phyloP scores from a whole-genome alignment of 2,113 vertebrate genomes.

The Papio anubis region DNA sequence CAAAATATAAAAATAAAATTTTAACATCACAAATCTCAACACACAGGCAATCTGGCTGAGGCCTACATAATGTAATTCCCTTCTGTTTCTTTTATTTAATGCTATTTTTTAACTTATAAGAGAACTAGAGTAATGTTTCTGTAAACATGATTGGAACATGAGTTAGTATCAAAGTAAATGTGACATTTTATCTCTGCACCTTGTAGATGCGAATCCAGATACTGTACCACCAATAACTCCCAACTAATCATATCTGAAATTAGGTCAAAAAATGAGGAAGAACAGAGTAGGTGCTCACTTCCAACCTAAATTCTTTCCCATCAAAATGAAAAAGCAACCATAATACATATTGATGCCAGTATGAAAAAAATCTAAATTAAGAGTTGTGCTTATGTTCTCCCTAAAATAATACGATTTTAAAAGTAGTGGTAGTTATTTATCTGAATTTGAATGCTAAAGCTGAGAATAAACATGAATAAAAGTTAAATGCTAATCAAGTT shows the following conservation, averaged over 20 bases:
- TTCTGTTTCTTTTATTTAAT: neutral
- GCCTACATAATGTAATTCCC: neutral
- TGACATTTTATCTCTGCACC: neutral
- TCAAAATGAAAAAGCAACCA: neutral
- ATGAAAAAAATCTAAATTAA: neutral
- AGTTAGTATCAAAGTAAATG: neutral
- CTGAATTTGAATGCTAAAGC: slow-evolving; percentile 15
- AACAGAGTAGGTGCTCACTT: neutral
- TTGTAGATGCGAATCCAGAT: neutral
- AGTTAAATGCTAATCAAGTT: neutral
- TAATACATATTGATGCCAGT: neutral
- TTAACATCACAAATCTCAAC: neutral
- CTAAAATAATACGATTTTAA: neutral
- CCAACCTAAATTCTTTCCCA: neutral
- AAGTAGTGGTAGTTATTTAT: neutral
- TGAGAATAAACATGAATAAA: slow-evolving; percentile 24
- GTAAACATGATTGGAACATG: neutral
- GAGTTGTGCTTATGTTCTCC: neutral
- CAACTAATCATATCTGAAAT: neutral
- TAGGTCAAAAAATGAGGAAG: neutral
- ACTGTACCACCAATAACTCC: neutral
- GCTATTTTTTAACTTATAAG: slow-evolving; percentile 10
- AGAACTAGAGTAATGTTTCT: neutral
- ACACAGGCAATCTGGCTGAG: neutral
- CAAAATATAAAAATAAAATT: slow-evolving; percentile 33